These are phyloP conservation scores for Python bivittatus DNA, from an alignment of 2,113 vertebrate genomes.

Conservation along the genomic window DNA sequence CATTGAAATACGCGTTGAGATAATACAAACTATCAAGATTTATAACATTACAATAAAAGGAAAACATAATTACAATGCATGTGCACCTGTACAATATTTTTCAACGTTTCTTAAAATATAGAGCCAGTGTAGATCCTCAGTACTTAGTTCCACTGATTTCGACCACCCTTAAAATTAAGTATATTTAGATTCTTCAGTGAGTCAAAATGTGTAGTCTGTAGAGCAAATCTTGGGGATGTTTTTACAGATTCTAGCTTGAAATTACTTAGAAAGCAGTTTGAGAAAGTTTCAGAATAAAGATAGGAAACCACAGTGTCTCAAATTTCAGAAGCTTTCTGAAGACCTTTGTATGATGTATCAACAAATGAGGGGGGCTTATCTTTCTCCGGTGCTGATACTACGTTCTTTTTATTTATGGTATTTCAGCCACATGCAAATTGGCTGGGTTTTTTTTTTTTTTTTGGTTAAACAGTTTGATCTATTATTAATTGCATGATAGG, in stretches of 20 bases:
- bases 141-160: neutral
- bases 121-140: neutral
- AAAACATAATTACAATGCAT: too few relatives aligned
- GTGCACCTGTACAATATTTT: neutral
- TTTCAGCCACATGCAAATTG: neutral
- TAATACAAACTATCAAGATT: too few relatives aligned
- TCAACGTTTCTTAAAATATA: neutral
- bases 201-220: neutral
- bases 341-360: neutral
- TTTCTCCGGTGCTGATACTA: neutral
- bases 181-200: neutral
- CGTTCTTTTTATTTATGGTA: neutral
- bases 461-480: neutral
- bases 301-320: neutral
- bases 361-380: neutral
- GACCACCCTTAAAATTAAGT: neutral
- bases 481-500: neutral
- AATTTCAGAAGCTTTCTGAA: neutral
- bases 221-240: too few relatives aligned
- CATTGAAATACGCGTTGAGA: too few relatives aligned
- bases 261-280: neutral
- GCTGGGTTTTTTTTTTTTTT: neutral
- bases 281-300: neutral
- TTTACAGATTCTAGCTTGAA: neutral
- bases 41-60: too few relatives aligned